Conservation (phyloP, 1,140 invertebrate species). For the Trichonephila clavipes region DNA sequence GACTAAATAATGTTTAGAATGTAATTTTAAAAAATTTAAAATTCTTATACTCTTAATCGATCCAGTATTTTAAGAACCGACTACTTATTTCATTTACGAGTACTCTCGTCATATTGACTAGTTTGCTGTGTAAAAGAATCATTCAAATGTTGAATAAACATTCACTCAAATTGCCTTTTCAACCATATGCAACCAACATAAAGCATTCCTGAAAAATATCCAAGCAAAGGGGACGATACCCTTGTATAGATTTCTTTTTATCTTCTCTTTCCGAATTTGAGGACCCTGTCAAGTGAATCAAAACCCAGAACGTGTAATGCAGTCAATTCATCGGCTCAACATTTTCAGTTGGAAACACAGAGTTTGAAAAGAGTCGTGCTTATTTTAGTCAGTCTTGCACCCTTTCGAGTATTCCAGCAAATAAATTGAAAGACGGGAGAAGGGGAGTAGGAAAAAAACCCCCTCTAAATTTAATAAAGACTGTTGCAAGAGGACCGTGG, state of each 20-base stretch:
- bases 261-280: background rate
- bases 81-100: too few relatives aligned
- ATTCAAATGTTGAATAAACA: too few relatives aligned
- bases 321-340: slow-evolving; percentile 28
- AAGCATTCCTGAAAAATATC: slow-evolving; percentile 6
- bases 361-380: background rate
- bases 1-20: too few relatives aligned
- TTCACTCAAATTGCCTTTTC: background rate
- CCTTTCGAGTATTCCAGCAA: slow-evolving; percentile 74
- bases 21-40: too few relatives aligned
- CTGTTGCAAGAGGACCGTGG: slow-evolving; percentile 35
- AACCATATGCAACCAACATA: background rate
- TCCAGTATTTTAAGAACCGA: too few relatives aligned
- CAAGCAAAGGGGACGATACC: background rate
- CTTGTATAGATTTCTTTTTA: background rate
- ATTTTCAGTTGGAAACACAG: slow-evolving; percentile 19
- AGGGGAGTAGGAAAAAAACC: background rate
- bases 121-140: too few relatives aligned
- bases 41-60: too few relatives aligned
- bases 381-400: slow-evolving; percentile 63
- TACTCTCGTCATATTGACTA: too few relatives aligned
- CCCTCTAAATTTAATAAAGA: slow-evolving; percentile 69
- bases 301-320: slow-evolving; percentile 34
- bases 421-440: slow-evolving; percentile 39
- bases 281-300: slow-evolving; percentile 12